Evolutionary conservation across 2,888 invertebrate genomes (phyloP), one percentile per base, ranked within the genome.

Genomic region (Drosophila dives): DNA sequence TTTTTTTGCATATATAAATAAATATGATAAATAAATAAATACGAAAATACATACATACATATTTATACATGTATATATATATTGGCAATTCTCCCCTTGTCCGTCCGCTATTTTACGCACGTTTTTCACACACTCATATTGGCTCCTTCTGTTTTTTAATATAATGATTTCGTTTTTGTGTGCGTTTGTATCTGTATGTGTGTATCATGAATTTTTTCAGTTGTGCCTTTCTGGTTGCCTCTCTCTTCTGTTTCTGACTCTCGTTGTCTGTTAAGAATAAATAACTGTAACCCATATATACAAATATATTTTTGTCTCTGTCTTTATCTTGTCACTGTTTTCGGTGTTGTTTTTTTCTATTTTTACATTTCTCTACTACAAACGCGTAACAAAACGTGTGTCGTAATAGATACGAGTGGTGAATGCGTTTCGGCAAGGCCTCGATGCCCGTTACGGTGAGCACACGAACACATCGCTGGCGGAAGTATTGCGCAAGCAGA

Each of bases 341-440:
- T 86, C 59, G 80, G 76, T 79, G 73, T 81, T 81, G 80, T 85
- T 81, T 64, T 81, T 77, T 67, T 89, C 77, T 86, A n/a, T 89
- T 79, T 70, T 54, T 36, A 61, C 50, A 70, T 67, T 77, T 73
- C 45, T 45, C 45, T 23, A 23, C 45, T 23, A 15, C 45, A 23
- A 45, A 45, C 8, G 45, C 45, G 23, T 23, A 45, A 45, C 45
- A 12, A 15, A 45, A 45, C 23, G 45, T 23, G 7, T 45, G 45
- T 10, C 45, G 23, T 20, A 23, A 45, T 80, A 99, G 99, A 99
- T 99, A 94, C 99, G 99, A 95, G 99, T 99, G 95, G 99, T 99
- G 95, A 99, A 99, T 95, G 99, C 99, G 95, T 99, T 99, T 96
- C 99, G 99, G 94, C 98, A 99, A 96, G 99, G 99, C 94, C 96